Evolutionary conservation across 2,888 invertebrate genomes (phyloP).

Genomic region (Lasioglossum villosulum): DNA sequence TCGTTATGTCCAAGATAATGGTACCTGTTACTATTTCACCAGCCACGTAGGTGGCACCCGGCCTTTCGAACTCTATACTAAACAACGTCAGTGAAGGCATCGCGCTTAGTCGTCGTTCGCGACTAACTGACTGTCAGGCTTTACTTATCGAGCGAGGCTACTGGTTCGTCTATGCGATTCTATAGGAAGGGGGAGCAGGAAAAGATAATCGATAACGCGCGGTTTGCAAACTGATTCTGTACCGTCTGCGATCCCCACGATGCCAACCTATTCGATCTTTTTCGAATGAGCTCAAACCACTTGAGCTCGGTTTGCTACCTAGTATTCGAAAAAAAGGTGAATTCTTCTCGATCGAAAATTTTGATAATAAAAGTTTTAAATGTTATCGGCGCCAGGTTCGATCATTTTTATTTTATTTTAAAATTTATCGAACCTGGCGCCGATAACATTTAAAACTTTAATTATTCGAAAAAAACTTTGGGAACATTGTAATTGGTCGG

Average conservation of each 20-base stretch:
- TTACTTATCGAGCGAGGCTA: slow-evolving; percentile 21
- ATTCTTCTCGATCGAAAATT: no score
- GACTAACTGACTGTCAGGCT: not conserved
- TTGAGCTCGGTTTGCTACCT: no score
- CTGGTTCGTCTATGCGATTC: not conserved
- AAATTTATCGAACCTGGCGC: no score
- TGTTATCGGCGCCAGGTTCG: no score
- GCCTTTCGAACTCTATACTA: slow-evolving; percentile 59
- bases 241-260: not conserved
- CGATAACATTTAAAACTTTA: no score
- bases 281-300: no score
- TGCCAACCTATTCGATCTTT: no score
- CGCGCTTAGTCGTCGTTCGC: not conserved
- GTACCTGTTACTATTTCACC: slow-evolving; percentile 70
- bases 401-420: no score
- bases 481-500: no score
- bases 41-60: slow-evolving; percentile 54
- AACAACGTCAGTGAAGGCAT: slow-evolving; percentile 68
- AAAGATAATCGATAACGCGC: not conserved
- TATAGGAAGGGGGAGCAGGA: not conserved
- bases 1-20: slow-evolving; percentile 53
- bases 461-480: no score
- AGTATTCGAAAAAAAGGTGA: no score
- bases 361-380: no score
- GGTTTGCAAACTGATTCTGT: not conserved